Percentiles rank a stretch among this genome's conserved stretches.
Conservation (phyloP, 1,140 invertebrate genomes). For the Drosophila pallidifrons region DNA sequence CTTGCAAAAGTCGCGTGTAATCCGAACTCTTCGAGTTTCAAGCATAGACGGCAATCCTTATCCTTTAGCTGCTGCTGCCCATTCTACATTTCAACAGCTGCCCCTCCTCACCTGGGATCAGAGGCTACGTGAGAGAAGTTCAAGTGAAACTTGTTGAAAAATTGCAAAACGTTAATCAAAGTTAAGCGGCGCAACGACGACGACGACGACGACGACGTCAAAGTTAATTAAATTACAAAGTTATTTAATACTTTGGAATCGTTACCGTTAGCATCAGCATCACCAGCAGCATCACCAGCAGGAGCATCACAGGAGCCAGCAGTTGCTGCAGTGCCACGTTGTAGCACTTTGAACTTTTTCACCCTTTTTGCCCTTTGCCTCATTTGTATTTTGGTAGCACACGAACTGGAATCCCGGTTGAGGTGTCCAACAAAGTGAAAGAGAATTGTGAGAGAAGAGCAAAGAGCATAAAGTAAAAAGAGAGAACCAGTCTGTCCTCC, state of each 20-base stretch:
- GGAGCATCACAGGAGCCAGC: conserved; percentile 12
- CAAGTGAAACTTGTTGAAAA: conserved; percentile 79
- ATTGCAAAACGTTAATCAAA: conserved; percentile 82
- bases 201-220: conserved; percentile 62
- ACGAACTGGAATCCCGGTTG: background rate
- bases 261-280: conserved; percentile 52
- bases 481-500: background rate
- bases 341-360: conserved; percentile 58
- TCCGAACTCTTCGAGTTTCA: conserved; percentile 61
- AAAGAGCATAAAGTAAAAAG: background rate
- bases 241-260: conserved; percentile 82
- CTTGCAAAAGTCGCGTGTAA: conserved; percentile 68
- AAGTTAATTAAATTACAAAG: conserved; percentile 84
- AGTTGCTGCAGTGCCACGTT: conserved; percentile 29
- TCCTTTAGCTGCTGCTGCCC: conserved; percentile 27
- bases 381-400: conserved; percentile 21
- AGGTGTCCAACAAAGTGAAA: background rate
- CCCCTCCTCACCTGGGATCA: conserved; percentile 17
- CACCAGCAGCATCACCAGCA: conserved; percentile 18
- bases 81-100: background rate
- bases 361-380: conserved; percentile 37
- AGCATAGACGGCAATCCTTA: conserved; percentile 71
- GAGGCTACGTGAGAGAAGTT: conserved; percentile 59
- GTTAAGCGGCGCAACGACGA: conserved; percentile 70
- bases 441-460: background rate